Percentiles rank a stretch among this genome's conserved stretches.
phyloP scores from a whole-genome alignment of 2,113 vertebrate species.

The Podiceps cristatus region DNA sequence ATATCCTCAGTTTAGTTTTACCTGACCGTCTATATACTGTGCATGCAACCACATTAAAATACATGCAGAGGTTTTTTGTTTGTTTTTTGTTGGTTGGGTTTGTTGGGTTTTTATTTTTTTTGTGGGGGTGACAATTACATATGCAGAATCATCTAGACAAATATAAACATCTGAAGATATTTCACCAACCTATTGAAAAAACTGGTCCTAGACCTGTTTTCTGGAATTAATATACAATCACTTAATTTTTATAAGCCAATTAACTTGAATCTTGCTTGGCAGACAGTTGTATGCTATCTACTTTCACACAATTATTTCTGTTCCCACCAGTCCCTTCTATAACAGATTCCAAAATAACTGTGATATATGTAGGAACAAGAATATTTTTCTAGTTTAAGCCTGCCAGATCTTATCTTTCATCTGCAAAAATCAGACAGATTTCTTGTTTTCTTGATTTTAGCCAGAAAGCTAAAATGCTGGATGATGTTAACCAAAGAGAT shows the following conservation, averaged over 20 bases:
- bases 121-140: background rate
- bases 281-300: conserved; percentile 21
- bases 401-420: conserved; percentile 43
- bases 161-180: background rate
- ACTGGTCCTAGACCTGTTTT: background rate
- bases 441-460: conserved; percentile 16
- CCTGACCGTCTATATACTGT: background rate
- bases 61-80: background rate
- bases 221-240: background rate
- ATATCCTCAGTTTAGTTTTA: background rate
- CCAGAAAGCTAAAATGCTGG: background rate
- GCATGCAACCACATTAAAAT: background rate
- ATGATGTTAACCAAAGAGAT: background rate
- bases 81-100: no score
- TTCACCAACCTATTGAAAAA: background rate
- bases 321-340: conserved; percentile 26
- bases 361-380: conserved; percentile 42
- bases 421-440: conserved; percentile 21
- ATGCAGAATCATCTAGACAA: background rate
- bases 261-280: background rate
- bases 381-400: conserved; percentile 23
- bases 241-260: conserved; percentile 34
- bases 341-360: conserved; percentile 39
- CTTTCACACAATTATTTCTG: conserved; percentile 51
- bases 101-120: no score